Evolutionary conservation across 1,140 invertebrate species (phyloP).

Genomic region (Palaemon carinicauda): DNA sequence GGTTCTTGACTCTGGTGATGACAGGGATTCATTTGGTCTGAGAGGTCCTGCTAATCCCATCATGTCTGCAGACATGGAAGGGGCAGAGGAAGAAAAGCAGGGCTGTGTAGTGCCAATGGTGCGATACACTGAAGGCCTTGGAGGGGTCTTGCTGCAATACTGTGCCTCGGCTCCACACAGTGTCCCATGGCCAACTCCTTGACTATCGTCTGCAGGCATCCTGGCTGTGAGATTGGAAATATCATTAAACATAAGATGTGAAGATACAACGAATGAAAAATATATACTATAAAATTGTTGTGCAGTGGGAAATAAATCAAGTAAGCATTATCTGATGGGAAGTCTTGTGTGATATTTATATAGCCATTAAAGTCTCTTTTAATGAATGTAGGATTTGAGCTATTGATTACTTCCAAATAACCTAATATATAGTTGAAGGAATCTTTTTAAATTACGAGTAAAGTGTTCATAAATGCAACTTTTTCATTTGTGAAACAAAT

Average conservation of each 20-base stretch:
- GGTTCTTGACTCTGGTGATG: neutral
- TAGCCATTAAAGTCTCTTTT: too few species aligned
- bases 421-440: too few species aligned
- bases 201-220: slow-evolving; percentile 26
- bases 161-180: neutral
- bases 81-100: slow-evolving; percentile 18
- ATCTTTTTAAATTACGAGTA: too few species aligned
- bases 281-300: too few species aligned
- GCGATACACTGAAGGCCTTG: neutral
- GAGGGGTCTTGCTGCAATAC: slow-evolving; percentile 10
- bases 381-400: too few species aligned
- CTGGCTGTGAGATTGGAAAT: neutral
- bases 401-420: too few species aligned
- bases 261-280: neutral
- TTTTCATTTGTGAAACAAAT: too few species aligned
- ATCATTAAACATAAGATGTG: neutral
- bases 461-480: too few species aligned
- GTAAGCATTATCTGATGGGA: neutral
- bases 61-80: slow-evolving; percentile 11
- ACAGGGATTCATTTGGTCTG: slow-evolving; percentile 10
- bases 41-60: neutral
- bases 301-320: too few species aligned
- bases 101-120: neutral
- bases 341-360: too few species aligned
- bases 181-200: neutral